Percentiles rank a stretch among this genome's conserved stretches.
Evolutionary conservation across 2,113 vertebrate genomes (phyloP).

Genomic region (Ceyx cyanopectus): DNA sequence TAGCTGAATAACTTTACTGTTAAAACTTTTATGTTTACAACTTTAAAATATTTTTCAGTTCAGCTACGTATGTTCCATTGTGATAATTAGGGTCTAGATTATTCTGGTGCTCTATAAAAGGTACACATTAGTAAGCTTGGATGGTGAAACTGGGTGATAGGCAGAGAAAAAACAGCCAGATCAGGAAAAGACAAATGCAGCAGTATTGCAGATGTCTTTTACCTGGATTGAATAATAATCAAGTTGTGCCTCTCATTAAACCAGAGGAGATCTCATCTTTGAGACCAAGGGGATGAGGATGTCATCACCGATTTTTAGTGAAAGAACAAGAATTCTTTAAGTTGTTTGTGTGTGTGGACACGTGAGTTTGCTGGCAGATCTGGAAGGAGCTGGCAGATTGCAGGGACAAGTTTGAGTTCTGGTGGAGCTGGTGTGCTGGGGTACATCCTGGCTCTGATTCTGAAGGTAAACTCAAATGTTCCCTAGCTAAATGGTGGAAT

Average conservation of each 20-base stretch:
- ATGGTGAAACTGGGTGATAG: neutral
- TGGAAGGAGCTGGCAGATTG: neutral
- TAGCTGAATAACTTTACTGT: neutral
- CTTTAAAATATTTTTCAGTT: neutral
- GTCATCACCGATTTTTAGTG: neutral
- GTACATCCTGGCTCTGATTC: neutral
- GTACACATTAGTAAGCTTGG: neutral
- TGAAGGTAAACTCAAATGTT: neutral
- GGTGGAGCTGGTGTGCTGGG: neutral
- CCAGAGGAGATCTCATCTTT: neutral
- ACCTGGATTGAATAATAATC: conserved; percentile 57
- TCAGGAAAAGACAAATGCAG: conserved; percentile 48
- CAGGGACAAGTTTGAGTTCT: conserved; percentile 16
- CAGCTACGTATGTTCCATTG: neutral
- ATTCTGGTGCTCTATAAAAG: neutral
- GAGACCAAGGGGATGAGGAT: neutral
- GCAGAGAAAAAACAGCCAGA: neutral
- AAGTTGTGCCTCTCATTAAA: neutral
- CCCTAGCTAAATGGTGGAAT: neutral
- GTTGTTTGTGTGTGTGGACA: neutral
- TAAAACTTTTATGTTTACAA: conserved; percentile 17
- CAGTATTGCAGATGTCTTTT: conserved; percentile 62
- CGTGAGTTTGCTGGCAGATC: neutral
- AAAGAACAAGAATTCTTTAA: neutral
- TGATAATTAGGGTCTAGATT: neutral